phyloP scores from a whole-genome alignment of 2,113 vertebrate species.

The Thalassarche chlororhynchos region DNA sequence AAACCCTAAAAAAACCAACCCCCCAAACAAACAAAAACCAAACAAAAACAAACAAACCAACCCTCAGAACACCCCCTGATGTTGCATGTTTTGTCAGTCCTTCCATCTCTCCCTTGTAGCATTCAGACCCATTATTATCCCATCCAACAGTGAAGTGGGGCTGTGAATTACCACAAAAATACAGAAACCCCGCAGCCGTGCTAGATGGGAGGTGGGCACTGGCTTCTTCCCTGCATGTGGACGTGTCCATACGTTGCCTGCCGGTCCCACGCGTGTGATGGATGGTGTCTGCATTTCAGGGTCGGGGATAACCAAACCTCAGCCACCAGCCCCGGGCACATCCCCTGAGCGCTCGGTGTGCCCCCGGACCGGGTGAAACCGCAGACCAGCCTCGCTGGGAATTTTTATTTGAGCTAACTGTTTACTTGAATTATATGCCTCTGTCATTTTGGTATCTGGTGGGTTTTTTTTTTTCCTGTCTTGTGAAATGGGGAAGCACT shows the following conservation, averaged over 20 bases:
- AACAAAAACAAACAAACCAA: too few species aligned
- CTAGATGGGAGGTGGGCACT: neutral
- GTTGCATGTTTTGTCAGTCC: neutral
- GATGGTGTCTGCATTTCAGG: neutral
- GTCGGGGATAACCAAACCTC: neutral
- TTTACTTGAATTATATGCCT: neutral
- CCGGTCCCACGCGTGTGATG: rapidly evolving
- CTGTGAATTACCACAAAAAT: neutral
- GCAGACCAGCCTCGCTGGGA: rapidly evolving
- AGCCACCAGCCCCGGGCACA: neutral
- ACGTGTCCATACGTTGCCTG: rapidly evolving
- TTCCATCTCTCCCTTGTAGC: neutral
- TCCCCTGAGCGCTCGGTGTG: neutral
- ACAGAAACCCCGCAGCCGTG: rapidly evolving
- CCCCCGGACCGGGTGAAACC: neutral
- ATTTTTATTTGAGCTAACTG: neutral
- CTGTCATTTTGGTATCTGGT: neutral
- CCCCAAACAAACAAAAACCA: rapidly evolving
- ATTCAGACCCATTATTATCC: rapidly evolving
- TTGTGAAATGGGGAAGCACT: neutral
- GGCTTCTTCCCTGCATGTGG: neutral
- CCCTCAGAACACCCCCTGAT: neutral
- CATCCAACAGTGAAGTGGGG: neutral
- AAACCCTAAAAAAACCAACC: neutral
- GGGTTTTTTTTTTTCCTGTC: neutral